Conservation (phyloP, 92 coral and sea anemone species). For the Metridium senile region DNA sequence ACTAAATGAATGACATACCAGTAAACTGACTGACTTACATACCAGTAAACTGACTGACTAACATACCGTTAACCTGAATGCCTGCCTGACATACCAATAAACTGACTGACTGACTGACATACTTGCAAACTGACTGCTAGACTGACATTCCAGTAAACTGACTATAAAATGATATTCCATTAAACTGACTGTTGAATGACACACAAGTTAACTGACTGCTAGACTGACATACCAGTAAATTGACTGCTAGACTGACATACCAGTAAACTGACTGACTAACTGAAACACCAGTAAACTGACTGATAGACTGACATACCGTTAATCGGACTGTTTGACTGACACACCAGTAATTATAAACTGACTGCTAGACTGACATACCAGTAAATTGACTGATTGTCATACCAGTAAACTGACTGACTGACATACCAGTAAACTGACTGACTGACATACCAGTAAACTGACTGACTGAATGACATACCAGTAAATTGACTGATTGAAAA, state of each 20-base stretch:
- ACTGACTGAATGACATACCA: no score
- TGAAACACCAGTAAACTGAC: neutral
- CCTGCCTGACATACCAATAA: neutral
- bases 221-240: constrained; percentile 3
- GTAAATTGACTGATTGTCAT: neutral
- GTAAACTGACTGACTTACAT: constrained; percentile 19
- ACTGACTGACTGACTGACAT: neutral
- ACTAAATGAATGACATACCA: constrained; percentile 1
- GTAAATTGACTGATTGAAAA: constrained; percentile 10
- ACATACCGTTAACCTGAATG: neutral
- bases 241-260: constrained; percentile 1
- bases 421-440: neutral
- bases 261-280: neutral
- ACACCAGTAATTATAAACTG: neutral
- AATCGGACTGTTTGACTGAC: constrained; percentile 4
- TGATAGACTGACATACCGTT: neutral
- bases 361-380: constrained; percentile 4
- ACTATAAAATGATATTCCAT: neutral
- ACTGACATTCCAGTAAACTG: neutral
- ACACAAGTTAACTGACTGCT: neutral
- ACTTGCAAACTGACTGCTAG: neutral
- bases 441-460: no score
- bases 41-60: constrained; percentile 2
- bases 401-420: neutral
- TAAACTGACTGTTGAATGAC: constrained; percentile 16